Percentiles rank a stretch among this genome's conserved stretches.
Evolutionary conservation across 2,888 invertebrate genomes (phyloP).

Genomic region (Meloe dianella): DNA sequence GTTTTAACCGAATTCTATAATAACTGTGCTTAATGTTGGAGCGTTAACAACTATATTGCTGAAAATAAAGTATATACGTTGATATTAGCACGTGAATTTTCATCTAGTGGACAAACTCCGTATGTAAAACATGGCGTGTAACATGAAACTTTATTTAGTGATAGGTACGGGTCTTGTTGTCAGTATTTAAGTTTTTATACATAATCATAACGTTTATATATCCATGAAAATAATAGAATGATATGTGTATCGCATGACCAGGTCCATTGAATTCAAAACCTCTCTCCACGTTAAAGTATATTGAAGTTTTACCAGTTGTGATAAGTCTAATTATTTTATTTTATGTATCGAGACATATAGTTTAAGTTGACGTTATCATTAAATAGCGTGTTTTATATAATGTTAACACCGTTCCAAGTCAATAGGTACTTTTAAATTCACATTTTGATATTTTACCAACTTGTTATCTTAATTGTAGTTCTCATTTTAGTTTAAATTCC

Average conservation of each 20-base stretch:
- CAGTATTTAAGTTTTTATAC: slow-evolving; percentile 29
- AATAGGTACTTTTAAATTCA: slow-evolving; percentile 29
- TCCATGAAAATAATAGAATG: neutral
- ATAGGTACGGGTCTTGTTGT: slow-evolving; percentile 24
- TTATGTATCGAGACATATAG: slow-evolving; percentile 40
- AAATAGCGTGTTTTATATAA: slow-evolving; percentile 35
- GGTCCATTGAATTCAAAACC: slow-evolving; percentile 34
- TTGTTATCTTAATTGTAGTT: neutral
- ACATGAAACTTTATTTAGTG: slow-evolving; percentile 22
- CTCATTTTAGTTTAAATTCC: neutral
- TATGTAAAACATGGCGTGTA: slow-evolving; percentile 30
- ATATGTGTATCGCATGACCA: slow-evolving; percentile 38
- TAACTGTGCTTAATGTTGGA: too few species aligned
- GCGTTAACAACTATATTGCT: neutral
- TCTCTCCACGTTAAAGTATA: slow-evolving; percentile 37
- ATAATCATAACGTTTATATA: slow-evolving; percentile 15
- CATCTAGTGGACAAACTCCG: slow-evolving; percentile 23
- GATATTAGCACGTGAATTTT: slow-evolving; percentile 37
- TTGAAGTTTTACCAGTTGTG: slow-evolving; percentile 40
- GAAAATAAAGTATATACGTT: neutral
- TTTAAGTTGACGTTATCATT: slow-evolving; percentile 40
- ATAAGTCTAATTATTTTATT: slow-evolving; percentile 42
- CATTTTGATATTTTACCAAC: slow-evolving; percentile 19
- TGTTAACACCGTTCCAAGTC: slow-evolving; percentile 35
- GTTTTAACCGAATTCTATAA: too few species aligned